Evolutionary conservation across 2,888 invertebrate genomes (phyloP).

Genomic region (Chrysotoxum bicinctum): DNA sequence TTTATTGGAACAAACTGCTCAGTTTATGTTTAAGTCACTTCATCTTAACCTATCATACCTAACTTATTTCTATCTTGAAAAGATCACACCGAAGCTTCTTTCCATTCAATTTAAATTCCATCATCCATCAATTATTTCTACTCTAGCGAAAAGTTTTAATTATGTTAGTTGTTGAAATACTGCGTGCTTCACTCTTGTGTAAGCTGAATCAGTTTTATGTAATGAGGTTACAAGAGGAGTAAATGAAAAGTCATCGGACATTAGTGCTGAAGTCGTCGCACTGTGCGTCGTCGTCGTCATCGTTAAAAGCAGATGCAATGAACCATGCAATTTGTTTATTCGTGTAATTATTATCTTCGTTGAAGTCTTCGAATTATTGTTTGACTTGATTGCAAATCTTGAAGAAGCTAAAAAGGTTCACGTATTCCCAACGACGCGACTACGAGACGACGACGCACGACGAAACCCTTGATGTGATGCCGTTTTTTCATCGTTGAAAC

Average conservation of each 20-base stretch:
- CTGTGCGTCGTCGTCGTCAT: neutral
- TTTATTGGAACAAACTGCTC: no score
- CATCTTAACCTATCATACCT: neutral
- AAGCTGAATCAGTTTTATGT: neutral
- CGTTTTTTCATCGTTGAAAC: conserved; percentile 29
- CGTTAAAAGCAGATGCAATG: conserved; percentile 59
- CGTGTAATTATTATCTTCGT: conserved; percentile 54
- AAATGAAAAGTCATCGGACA: conserved; percentile 10
- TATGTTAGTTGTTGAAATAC: neutral
- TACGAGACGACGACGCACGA: neutral
- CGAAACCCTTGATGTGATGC: neutral
- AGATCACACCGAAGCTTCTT: neutral
- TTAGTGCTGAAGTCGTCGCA: neutral
- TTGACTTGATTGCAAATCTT: conserved; percentile 56
- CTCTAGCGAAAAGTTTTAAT: neutral
- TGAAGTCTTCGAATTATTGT: conserved; percentile 58
- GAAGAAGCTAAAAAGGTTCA: neutral
- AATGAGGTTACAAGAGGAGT: neutral
- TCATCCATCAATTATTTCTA: neutral
- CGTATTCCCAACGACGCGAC: neutral
- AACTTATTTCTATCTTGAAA: neutral
- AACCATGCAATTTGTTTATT: conserved; percentile 68
- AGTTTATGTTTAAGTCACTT: no score
- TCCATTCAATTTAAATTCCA: neutral
- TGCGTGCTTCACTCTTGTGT: neutral